Conservation (phyloP, 2,888 invertebrate genomes). For the Sepiola atlantica region DNA sequence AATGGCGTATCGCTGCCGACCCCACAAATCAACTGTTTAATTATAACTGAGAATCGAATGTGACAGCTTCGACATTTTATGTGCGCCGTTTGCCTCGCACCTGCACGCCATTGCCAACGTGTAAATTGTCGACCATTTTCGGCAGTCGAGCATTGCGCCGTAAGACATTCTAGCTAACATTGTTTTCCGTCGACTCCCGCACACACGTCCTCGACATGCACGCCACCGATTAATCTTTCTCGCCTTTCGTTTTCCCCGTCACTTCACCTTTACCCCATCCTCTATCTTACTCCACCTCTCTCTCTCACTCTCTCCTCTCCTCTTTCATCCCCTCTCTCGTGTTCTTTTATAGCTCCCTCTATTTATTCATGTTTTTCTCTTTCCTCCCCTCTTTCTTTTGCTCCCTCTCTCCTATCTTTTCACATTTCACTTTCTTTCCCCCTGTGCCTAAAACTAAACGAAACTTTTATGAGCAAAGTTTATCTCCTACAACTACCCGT, state of each 20-base stretch:
- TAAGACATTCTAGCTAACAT: background rate
- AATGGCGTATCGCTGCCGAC: background rate
- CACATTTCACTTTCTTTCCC: no score
- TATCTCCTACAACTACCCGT: no score
- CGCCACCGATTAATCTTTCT: background rate
- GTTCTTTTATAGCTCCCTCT: no score
- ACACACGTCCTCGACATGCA: background rate
- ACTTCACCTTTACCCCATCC: background rate
- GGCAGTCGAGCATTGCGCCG: background rate
- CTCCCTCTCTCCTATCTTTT: no score
- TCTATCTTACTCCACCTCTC: background rate
- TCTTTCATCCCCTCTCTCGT: no score
- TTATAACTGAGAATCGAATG: background rate
- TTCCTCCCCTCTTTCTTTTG: no score
- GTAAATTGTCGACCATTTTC: background rate
- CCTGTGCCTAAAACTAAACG: no score
- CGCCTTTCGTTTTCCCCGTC: background rate
- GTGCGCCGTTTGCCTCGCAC: constrained; percentile 5
- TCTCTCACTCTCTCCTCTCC: background rate
- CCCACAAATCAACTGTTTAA: background rate
- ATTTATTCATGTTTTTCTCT: no score
- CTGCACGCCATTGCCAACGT: background rate
- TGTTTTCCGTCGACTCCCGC: background rate
- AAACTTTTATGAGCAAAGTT: no score
- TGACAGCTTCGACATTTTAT: background rate